Percentiles rank a stretch among this genome's conserved stretches.
Evolutionary conservation across 2,113 vertebrate species (phyloP).

Genomic region (zebrafish (Danio rerio)): GRCz12tu NC_133190.1:23702001-23702500

Average conservation of each 20-base stretch:
- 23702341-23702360: constrained; percentile 63
- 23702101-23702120: not conserved
- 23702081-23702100: not conserved
- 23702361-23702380: constrained; percentile 40
- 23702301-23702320: constrained; percentile 65
- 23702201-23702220: not conserved
- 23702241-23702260: constrained; percentile 75
- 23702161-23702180: constrained; percentile 1
- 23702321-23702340: constrained; percentile 63
- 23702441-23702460: too few species aligned
- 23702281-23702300: constrained; percentile 49
- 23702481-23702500: too few species aligned
- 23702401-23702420: not conserved
- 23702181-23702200: not conserved
- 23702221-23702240: constrained; percentile 67
- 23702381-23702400: constrained; percentile 62
- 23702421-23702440: too few species aligned
- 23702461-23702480: too few species aligned
- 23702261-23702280: constrained; percentile 73
- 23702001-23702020: not conserved
- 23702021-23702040: not conserved
- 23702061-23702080: not conserved
- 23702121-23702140: not conserved
- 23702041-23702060: not conserved
- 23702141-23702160: not conserved